Base-by-base conservation (phyloP, 2,113 vertebrate species). In the Zootoca vivipara region DNA sequence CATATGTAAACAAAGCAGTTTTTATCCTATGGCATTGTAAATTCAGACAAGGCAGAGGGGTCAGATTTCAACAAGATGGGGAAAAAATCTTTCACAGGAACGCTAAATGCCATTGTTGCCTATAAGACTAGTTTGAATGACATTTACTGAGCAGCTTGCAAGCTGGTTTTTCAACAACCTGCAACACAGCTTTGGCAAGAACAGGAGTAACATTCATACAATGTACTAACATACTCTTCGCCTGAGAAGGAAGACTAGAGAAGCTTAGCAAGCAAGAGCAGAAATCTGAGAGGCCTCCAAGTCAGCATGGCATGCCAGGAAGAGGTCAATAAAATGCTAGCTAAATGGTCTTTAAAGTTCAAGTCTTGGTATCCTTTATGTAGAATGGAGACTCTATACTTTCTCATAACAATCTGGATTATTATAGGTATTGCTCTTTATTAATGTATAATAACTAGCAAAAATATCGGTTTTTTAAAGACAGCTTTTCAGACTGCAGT, bases 21-120 rank as follows among this genome's bases (percentile, higher is more conserved):
- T 92, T 82, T 65, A 90, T 82, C 35, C 69, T 33, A 67, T 77
- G 84, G 88, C 28, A 82, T 15, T 82, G 75, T 20, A 18, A 87
- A 20, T 80, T 80, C 75, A 3, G 42, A 62, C 12, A 85, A 80
- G 5, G 70, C 18, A n/a, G 56, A 80, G 10, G 13, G 5, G 75
- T 85, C 20, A 46, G 0, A 58, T 30, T 85, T 80, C 26, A 40
- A 4, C 28, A 13, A 3, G 6, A 33, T 65, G n/a, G 20, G 1
- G 9, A 0, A 1, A 35, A 26, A 0, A 1, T 10, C 80, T 90
- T 86, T 1, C 75, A 28, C 72, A 87, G 40, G 33, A 2, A 38
- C 33, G 86, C 35, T 42, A 78, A 52, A 90, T 83, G 35, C 65
- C 73, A 69, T 30, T 85, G 80, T 0, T 35, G 28, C 10, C 89